Base-by-base conservation (phyloP, 2,797 vertebrate genomes). In the Delichon dasypus region DNA sequence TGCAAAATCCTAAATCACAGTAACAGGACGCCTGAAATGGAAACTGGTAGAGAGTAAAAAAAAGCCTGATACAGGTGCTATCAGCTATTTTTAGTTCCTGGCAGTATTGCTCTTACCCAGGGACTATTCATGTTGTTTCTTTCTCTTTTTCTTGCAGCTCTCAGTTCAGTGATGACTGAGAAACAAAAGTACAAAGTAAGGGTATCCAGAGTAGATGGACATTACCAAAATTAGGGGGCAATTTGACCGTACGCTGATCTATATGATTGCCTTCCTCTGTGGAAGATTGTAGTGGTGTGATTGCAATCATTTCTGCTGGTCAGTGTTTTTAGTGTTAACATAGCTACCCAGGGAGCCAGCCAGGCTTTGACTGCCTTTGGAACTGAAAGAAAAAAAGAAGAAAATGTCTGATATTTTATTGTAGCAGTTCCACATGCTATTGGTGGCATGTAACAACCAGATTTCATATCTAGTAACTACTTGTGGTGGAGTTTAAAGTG, bases 241-340 rank as follows among this genome's bases (percentile, higher is more conserved):
- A 71, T 89, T 86, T 86, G 80, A 17, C 55, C 83, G 29, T 36
- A 25, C 53, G 20, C 21, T 77, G 42, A 77, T 90, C 65, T 88
- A 54, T 61, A 36, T 91, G 93, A 88, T 89, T 95, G 79, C 53
- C 25, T 8, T 85, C 18, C 57, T 78, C 72, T 50, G 44, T 19
- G 58, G 54, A 58, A 84, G 42, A 81, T 25, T 81, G 73, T 15
- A 48, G 88, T 48, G 60, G 17, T 1, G 8, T 70, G 89, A 91
- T 88, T 93, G 76, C 76, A 93, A 44, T 95, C 20, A 78, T 60
- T 84, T 76, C 40, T 94, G 50, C 38, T 90, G 90, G 86, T 70
- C 86, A 70, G 80, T 76, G 62, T 58, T 84, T 85, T 87, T 57
- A 62, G 53, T 62, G 34, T 47, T 81, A 65, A 22, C 1, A 2